Percentiles rank a stretch among this genome's conserved stretches.
Conservation (phyloP, 1,140 invertebrate genomes). For the Pseudobourletiella spinata region DNA sequence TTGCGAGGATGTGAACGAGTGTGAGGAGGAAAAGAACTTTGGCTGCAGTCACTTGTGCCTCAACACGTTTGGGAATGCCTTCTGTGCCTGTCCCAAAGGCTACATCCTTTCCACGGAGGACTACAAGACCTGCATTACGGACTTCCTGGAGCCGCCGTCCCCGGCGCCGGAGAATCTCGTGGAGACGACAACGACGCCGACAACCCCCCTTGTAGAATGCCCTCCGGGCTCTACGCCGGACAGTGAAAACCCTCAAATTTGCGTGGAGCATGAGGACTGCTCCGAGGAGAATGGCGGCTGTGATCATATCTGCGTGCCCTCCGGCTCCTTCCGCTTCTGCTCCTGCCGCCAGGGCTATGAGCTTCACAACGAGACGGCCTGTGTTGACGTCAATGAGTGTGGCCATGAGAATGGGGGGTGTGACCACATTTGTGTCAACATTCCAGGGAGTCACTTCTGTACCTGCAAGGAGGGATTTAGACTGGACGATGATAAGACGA, state of each 20-base stretch:
- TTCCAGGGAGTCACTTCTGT: conserved; percentile 48
- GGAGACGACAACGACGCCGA: neutral
- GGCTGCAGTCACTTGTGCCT: conserved; percentile 49
- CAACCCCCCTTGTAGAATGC: conserved; percentile 10
- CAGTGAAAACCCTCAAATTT: conserved; percentile 34
- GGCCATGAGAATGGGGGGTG: conserved; percentile 47
- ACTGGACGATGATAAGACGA: conserved; percentile 43
- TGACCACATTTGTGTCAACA: conserved; percentile 45
- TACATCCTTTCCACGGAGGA: conserved; percentile 45
- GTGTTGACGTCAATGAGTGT: conserved; percentile 50
- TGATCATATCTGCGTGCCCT: conserved; percentile 45
- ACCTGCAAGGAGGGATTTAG: conserved; percentile 46
- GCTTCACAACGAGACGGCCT: conserved; percentile 45
- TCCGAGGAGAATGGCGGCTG: conserved; percentile 43
- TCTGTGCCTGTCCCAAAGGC: conserved; percentile 64
- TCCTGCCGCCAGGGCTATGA: conserved; percentile 41
- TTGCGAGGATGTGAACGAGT: conserved; percentile 41
- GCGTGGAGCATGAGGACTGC: conserved; percentile 39
- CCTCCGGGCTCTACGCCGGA: conserved; percentile 33
- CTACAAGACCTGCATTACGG: conserved; percentile 45
- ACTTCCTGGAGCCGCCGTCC: conserved; percentile 22
- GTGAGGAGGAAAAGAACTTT: conserved; percentile 35
- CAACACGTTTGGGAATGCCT: conserved; percentile 66
- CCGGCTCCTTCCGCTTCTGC: conserved; percentile 37
- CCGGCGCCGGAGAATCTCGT: conserved; percentile 22